These are phyloP conservation scores for Ceratitis capitata DNA, from an alignment of 1,140 invertebrate species.

Conservation along the genomic window DNA sequence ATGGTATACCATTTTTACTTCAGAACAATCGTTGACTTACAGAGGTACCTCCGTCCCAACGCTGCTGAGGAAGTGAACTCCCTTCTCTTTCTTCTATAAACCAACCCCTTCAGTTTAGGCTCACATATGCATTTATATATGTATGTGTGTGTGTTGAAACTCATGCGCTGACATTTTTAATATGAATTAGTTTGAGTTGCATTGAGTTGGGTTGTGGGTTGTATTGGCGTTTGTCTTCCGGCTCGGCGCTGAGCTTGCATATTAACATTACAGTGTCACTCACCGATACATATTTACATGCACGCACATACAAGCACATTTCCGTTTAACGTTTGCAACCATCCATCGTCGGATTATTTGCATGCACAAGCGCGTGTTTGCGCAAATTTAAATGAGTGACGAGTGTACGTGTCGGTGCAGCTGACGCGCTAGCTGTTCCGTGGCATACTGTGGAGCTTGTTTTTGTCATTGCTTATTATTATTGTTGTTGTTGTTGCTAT, in stretches of 20 bases:
- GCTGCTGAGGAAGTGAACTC: too few species aligned
- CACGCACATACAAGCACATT: not conserved
- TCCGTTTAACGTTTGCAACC: not conserved
- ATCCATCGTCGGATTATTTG: not conserved
- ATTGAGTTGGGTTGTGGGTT: too few species aligned
- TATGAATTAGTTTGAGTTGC: not conserved
- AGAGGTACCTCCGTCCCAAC: not conserved
- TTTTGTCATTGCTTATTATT: too few species aligned
- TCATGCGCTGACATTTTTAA: not conserved
- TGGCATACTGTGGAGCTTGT: not conserved
- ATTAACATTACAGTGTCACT: too few species aligned
- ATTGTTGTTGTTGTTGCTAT: too few species aligned
- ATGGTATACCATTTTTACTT: not conserved
- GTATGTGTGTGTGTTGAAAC: not conserved
- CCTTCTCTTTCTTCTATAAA: not conserved
- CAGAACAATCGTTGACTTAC: too few species aligned
- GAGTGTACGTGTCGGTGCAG: slow-evolving; percentile 24
- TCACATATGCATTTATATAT: not conserved
- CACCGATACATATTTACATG: too few species aligned
- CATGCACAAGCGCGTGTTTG: slow-evolving; percentile 6
- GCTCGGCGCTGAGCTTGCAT: not conserved
- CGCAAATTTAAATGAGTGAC: slow-evolving; percentile 32
- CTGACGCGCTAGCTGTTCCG: not conserved
- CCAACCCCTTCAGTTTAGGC: not conserved
- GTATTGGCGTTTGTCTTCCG: not conserved